Evolutionary conservation across 2,888 invertebrate genomes (phyloP).

Genomic region (Tetrapedia diversipes): DNA sequence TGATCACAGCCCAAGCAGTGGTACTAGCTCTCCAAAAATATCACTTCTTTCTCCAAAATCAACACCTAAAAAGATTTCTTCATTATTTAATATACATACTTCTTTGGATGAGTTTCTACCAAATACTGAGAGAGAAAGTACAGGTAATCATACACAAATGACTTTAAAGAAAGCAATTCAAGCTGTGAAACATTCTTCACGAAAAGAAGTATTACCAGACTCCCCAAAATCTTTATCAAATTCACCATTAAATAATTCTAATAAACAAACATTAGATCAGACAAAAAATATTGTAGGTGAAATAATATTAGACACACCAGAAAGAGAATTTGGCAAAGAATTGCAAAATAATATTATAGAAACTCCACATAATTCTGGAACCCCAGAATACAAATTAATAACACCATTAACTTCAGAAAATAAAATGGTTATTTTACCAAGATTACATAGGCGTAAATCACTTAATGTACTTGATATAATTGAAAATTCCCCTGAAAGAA

Average conservation of each 20-base stretch:
- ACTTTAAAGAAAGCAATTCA: slow-evolving; percentile 11
- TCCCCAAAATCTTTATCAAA: slow-evolving; percentile 56
- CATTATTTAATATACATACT: not conserved
- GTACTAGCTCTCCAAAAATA: not conserved
- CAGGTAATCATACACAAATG: not conserved
- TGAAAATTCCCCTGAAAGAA: slow-evolving; percentile 71
- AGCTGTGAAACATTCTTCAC: slow-evolving; percentile 61
- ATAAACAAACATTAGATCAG: not conserved
- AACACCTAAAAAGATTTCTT: slow-evolving; percentile 63
- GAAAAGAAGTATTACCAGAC: slow-evolving; percentile 53
- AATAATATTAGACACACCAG: slow-evolving; percentile 75
- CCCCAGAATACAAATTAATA: slow-evolving; percentile 68
- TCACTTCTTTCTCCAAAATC: slow-evolving; percentile 67
- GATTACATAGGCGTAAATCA: slow-evolving; percentile 75
- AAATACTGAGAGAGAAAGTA: not conserved
- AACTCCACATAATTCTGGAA: slow-evolving; percentile 73
- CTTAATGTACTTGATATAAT: slow-evolving; percentile 58
- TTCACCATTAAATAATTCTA: slow-evolving; percentile 49
- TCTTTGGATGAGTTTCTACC: not conserved
- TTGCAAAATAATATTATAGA: slow-evolving; percentile 65
- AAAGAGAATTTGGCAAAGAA: slow-evolving; percentile 64
- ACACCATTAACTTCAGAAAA: slow-evolving; percentile 75
- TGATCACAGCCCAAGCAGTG: slow-evolving; percentile 1
- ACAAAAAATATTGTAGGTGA: slow-evolving; percentile 33
- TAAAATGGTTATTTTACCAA: slow-evolving; percentile 72